These are phyloP conservation scores for Eremobia ochroleuca DNA, from an alignment of 2,888 invertebrate species.

Conservation along the genomic window DNA sequence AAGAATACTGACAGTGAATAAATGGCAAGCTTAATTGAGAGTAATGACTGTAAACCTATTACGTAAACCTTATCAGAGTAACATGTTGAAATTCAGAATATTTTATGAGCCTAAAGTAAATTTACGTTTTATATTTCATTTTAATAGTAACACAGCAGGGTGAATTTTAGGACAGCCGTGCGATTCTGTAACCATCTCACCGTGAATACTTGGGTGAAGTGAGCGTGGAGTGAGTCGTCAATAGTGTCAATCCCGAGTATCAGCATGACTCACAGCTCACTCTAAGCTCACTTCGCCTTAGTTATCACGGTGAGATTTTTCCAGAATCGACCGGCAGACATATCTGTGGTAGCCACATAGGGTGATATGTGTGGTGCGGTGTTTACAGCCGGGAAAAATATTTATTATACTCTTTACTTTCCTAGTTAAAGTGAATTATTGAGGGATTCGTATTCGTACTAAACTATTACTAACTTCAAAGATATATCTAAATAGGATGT, in stretches of 20 bases:
- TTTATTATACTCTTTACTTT: neutral
- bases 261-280: too few relatives aligned
- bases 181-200: too few relatives aligned
- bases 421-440: neutral
- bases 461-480: neutral
- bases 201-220: too few relatives aligned
- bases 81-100: neutral
- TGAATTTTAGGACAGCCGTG: neutral
- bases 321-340: too few relatives aligned
- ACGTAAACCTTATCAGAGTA: neutral
- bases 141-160: neutral
- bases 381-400: neutral
- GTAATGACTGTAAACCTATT: conserved; percentile 7
- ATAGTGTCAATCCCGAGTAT: too few relatives aligned
- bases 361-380: too few relatives aligned
- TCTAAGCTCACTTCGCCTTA: too few relatives aligned
- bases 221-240: too few relatives aligned
- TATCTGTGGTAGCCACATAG: neutral
- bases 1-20: neutral
- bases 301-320: too few relatives aligned
- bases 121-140: neutral
- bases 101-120: neutral
- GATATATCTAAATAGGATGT: neutral
- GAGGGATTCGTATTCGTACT: neutral
- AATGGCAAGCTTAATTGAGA: conserved; percentile 12